These are phyloP conservation scores for Diorhabda elongata DNA, from an alignment of 1,140 invertebrate genomes.

Conservation along the genomic window DNA sequence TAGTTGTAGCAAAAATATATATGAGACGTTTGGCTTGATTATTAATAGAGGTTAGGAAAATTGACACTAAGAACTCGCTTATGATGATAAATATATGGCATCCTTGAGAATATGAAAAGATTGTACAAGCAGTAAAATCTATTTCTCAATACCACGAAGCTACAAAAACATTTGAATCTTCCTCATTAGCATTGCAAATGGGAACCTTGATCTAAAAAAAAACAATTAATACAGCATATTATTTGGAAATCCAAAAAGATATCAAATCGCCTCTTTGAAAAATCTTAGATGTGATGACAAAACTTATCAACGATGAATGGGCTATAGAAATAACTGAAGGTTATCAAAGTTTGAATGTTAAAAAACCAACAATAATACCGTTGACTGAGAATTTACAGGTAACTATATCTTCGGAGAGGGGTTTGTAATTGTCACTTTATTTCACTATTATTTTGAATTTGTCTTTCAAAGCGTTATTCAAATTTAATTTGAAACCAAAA, in stretches of 20 bases:
- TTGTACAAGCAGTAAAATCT: slow-evolving; percentile 14
- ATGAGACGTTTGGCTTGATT: slow-evolving; percentile 29
- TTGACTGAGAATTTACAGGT: slow-evolving; percentile 27
- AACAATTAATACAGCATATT: slow-evolving; percentile 13
- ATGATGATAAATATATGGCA: slow-evolving; percentile 15
- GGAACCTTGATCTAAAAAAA: slow-evolving; percentile 15
- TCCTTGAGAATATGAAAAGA: slow-evolving; percentile 24
- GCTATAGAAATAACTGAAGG: slow-evolving; percentile 39
- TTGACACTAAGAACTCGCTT: slow-evolving; percentile 7
- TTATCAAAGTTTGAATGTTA: slow-evolving; percentile 29
- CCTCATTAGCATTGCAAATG: slow-evolving; percentile 4
- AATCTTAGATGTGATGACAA: slow-evolving; percentile 34
- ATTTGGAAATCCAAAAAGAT: slow-evolving; percentile 32
- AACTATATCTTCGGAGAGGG: neutral
- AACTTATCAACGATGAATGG: slow-evolving; percentile 39
- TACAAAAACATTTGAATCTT: slow-evolving; percentile 11
- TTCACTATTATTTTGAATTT: too few species aligned
- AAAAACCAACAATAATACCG: slow-evolving; percentile 28
- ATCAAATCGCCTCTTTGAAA: neutral
- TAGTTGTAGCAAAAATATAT: slow-evolving; percentile 28
- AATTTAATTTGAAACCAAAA: too few species aligned
- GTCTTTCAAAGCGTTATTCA: too few species aligned
- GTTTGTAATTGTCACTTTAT: too few species aligned
- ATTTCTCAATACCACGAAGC: slow-evolving; percentile 10
- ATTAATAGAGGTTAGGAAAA: slow-evolving; percentile 24